Conservation (phyloP, 2,888 invertebrate species). For the Limenitis arthemis region DNA sequence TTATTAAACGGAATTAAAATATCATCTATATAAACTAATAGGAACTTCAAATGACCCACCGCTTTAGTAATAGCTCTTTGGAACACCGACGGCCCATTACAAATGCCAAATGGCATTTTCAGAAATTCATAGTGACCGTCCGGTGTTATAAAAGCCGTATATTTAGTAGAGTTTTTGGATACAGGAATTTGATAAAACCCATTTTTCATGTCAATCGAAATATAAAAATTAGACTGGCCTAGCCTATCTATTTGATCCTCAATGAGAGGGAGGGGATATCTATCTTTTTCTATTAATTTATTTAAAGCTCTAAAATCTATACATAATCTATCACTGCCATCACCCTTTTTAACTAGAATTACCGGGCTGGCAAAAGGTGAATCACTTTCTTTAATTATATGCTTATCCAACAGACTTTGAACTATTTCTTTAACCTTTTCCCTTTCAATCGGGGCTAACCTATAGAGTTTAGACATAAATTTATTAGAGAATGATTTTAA, state of each 20-base stretch:
- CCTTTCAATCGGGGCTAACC: conserved; percentile 14
- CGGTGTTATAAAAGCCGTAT: conserved; percentile 20
- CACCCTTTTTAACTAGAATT: conserved; percentile 18
- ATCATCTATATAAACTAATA: conserved; percentile 24
- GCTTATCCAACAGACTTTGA: not conserved
- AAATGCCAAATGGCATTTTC: conserved; percentile 26
- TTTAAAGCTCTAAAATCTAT: conserved; percentile 18
- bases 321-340: conserved; percentile 19
- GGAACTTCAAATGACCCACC: conserved; percentile 18
- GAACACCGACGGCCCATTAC: conserved; percentile 24
- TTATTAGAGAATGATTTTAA: no score
- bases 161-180: conserved; percentile 13
- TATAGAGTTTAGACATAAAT: conserved; percentile 24
- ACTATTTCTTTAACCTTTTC: conserved; percentile 16
- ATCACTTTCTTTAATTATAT: not conserved
- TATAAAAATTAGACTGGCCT: conserved; percentile 9
- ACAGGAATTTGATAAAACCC: conserved; percentile 21
- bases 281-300: conserved; percentile 17
- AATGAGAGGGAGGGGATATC: conserved; percentile 18
- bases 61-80: conserved; percentile 22
- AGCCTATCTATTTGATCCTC: conserved; percentile 25
- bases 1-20: conserved; percentile 18
- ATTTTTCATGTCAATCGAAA: conserved; percentile 21
- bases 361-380: not conserved
- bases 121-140: conserved; percentile 23